Evolutionary conservation across 2,797 vertebrate species (phyloP), one percentile per base, ranked within the genome.

Genomic region (Gambusia yucatana): DNA sequence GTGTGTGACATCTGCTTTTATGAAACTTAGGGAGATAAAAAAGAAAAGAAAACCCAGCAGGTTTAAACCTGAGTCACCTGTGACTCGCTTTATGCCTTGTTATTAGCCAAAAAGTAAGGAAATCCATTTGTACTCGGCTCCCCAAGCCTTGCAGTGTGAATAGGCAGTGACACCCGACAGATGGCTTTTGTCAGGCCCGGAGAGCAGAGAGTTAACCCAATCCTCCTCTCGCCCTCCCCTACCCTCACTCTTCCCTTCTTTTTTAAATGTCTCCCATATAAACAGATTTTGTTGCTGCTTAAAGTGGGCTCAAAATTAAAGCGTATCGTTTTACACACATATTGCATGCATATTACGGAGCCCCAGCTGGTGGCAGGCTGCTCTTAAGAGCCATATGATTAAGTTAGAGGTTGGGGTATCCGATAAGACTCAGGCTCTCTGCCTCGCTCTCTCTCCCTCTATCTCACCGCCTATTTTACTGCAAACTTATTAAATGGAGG

Each of bases 361-460:
- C 93, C 97, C 96, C 98, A 99, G 98, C 98, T 99, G 98, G 96
- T 96, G 96, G 95, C 95, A 94, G 94, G 96, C 96, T 97, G 96
- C 97, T 98, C 98, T 98, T 98, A 99, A 99, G 97, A 99, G 98
- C 98, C 97, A 97, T 97, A 97, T 98, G 98, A 99, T 99, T 99
- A 97, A 98, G 98, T 99, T 99, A 99, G 97, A 97, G 94, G 93
- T 94, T 92, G 92, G 96, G 96, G 96, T 97, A 98, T 97, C 98
- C 96, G 97, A 98, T 98, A 97, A 95, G 95, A 98, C 97, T 97
- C 91, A 89, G 93, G 96, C 96, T 93, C 96, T 87, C 91, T 92
- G 93, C 94, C 95, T 88, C 52, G 48, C 20, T 8, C 88, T 82
- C 87, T 81, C 73, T 63, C 41, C 72, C 84, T 84, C 87, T 92